These are phyloP conservation scores for Drosophila navojoa DNA, from an alignment of 1,140 invertebrate species.

Conservation along the genomic window DNA sequence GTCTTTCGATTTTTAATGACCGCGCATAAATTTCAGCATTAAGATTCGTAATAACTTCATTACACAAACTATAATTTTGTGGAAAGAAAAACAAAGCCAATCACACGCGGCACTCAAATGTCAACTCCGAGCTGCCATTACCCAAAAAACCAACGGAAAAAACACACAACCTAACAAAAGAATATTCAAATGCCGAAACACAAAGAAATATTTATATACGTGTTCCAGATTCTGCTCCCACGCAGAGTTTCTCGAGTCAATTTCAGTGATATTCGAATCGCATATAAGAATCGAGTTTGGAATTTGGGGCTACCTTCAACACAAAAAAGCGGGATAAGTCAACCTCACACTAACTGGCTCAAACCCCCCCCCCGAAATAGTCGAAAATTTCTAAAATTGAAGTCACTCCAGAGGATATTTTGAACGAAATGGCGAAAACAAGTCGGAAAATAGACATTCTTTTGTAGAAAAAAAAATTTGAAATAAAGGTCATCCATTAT, in stretches of 20 bases:
- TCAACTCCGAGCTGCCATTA: constrained; percentile 30
- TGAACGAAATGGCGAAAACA: too few species aligned
- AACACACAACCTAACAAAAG: constrained; percentile 9
- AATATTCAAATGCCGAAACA: constrained; percentile 30
- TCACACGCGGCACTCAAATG: constrained; percentile 45
- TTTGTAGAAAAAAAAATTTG: too few species aligned
- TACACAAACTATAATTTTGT: constrained; percentile 75
- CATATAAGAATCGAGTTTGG: too few species aligned
- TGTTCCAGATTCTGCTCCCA: neutral
- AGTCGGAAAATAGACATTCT: too few species aligned
- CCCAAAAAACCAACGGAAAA: neutral
- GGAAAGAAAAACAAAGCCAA: constrained; percentile 28
- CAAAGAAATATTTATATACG: constrained; percentile 11
- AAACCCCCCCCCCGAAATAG: too few species aligned
- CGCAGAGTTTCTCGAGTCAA: neutral
- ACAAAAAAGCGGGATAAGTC: too few species aligned
- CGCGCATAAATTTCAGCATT: constrained; percentile 80
- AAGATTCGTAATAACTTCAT: constrained; percentile 81
- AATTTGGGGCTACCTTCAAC: too few species aligned
- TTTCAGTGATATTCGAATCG: neutral
- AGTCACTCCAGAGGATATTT: too few species aligned
- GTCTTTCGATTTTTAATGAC: constrained; percentile 81
- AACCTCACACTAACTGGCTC: too few species aligned
- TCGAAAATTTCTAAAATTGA: too few species aligned
- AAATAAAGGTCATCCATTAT: too few species aligned